These are phyloP conservation scores for Lamprologus lemairii DNA, from an alignment of 2,113 vertebrate species.

Conservation along the genomic window DNA sequence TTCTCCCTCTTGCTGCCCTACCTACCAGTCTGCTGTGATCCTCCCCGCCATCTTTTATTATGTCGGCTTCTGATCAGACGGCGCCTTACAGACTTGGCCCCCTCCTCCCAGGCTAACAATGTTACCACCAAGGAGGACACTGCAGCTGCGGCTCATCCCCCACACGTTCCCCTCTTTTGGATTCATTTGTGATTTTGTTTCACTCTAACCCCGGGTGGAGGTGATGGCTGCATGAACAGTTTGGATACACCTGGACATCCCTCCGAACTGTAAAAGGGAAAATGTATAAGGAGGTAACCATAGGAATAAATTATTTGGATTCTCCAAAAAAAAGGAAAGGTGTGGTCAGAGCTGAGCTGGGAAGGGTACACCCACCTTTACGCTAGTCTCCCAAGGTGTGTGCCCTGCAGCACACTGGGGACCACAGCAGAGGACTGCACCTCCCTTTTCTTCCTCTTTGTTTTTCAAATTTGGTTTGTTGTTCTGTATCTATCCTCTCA, in stretches of 20 bases:
- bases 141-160: not conserved
- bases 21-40: slow-evolving; percentile 20
- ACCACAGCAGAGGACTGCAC: slow-evolving; percentile 8
- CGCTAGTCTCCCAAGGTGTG: not conserved
- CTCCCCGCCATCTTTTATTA: not conserved
- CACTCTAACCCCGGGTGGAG: not conserved
- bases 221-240: not conserved
- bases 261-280: slow-evolving; percentile 24
- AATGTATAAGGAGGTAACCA: not conserved
- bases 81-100: slow-evolving; percentile 12
- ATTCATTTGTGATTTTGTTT: not conserved
- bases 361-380: not conserved
- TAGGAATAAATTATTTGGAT: not conserved
- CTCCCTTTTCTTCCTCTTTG: not conserved
- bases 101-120: not conserved
- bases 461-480: not conserved
- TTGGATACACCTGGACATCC: not conserved
- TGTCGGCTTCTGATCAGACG: slow-evolving; percentile 4
- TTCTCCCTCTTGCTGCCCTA: not conserved
- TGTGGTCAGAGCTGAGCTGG: not conserved
- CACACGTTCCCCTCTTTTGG: not conserved
- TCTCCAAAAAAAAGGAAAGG: not conserved
- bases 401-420: not conserved
- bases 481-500: not conserved
- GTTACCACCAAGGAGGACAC: slow-evolving; percentile 24